Evolutionary conservation across 2,797 vertebrate species (phyloP), one percentile per base, ranked within the genome.

Genomic region (Bovichtus diacanthus): DNA sequence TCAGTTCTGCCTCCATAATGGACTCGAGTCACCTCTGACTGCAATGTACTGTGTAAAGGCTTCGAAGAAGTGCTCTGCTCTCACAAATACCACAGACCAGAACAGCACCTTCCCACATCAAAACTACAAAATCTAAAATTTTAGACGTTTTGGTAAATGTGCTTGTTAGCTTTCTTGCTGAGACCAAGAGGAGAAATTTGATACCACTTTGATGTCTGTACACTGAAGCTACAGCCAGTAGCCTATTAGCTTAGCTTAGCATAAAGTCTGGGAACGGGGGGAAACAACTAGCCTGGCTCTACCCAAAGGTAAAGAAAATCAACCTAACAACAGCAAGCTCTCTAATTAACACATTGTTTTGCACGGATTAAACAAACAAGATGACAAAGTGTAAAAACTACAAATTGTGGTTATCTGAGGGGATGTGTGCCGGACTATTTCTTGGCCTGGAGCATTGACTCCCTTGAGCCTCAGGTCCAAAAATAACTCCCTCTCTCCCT

Each of bases 1-100:
- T 74, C 68, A 54, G 60, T 74, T 80, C 41, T 83, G 82, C 77
- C 70, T 79, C 82, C 64, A 47, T 65, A 64, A 74, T 34, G 21
- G 9, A 82, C 76, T 83, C 68, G 13, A 54, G 78, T 82, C 76
- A 77, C 59, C 80, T 82, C 64, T 64, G 51, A 65, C 74, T 46
- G 49, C 60, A 82, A 44, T 54, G 64, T 19, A 13, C 69, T 23
- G 61, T 62, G 47, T 60, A n/a, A 80, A 79, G 63, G 74, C 78
- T 56, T 41, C n/a, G 16, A 64, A 71, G 64, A 65, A 84, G 53
- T 62, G 56, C 53, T 78, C 55, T 38, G 7, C 8, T 63, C 74
- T 76, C 70, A 64, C 65, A 69, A 41, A 59, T 21, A 9, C 36
- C 19, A 27, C 53, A 65, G 46, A 75, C 74, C 61, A 50, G 38